phyloP scores from a whole-genome alignment of 2,797 vertebrate genomes.

The Protosalanx chinensis region DNA sequence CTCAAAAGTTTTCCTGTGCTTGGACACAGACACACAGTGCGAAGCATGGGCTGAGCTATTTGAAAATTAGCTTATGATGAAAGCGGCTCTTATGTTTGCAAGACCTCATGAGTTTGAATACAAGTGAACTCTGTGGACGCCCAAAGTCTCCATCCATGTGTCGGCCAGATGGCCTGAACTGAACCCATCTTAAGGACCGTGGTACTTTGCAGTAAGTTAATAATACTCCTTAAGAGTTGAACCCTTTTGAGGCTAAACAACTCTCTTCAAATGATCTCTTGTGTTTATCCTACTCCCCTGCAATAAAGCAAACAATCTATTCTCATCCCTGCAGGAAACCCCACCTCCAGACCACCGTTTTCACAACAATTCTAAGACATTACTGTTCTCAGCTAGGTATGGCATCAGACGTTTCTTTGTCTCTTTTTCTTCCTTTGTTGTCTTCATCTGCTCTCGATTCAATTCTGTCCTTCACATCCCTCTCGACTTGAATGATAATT shows the following conservation, averaged over 20 bases:
- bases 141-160: neutral
- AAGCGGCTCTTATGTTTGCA: neutral
- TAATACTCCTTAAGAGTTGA: slow-evolving; percentile 13
- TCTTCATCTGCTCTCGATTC: neutral
- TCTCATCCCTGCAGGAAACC: neutral
- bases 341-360: too few species aligned
- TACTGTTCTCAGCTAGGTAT: too few species aligned
- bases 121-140: neutral
- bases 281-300: too few species aligned
- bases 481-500: neutral
- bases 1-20: too few species aligned
- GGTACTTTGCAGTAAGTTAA: neutral
- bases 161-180: neutral
- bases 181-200: neutral
- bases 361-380: too few species aligned
- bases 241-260: neutral
- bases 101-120: neutral
- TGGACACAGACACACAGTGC: too few species aligned
- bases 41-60: too few species aligned
- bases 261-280: neutral
- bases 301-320: neutral
- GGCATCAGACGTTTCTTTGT: too few species aligned
- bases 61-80: neutral
- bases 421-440: neutral
- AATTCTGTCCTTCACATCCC: neutral